phyloP scores from a whole-genome alignment of 2,113 vertebrate species.

The Charadrius vociferus region DNA sequence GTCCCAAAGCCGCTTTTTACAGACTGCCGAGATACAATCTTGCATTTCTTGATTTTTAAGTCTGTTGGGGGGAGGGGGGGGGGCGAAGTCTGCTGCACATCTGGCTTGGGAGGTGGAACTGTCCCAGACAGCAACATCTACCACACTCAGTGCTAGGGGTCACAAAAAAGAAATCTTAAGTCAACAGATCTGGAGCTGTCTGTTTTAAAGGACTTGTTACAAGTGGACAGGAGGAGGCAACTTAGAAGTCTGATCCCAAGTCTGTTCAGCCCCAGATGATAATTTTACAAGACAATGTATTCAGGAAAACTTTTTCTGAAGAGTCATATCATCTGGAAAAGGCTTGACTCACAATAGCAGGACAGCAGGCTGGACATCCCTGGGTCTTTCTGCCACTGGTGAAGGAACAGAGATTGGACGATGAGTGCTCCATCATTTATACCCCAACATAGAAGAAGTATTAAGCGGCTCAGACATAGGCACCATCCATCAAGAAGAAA shows the following conservation, averaged over 20 bases:
- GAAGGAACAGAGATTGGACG: background rate
- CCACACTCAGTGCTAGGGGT: background rate
- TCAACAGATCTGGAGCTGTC: background rate
- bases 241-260: background rate
- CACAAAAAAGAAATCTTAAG: background rate
- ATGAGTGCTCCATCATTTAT: background rate
- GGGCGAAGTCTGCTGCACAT: background rate
- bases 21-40: background rate
- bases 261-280: background rate
- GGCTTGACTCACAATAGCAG: background rate
- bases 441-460: background rate
- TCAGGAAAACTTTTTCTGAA: background rate
- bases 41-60: background rate
- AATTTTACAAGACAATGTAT: background rate
- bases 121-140: background rate
- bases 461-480: background rate
- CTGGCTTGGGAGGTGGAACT: background rate
- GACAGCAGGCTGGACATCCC: background rate
- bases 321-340: background rate
- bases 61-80: background rate
- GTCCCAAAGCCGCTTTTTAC: background rate
- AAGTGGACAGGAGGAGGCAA: background rate
- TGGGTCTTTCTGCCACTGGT: background rate
- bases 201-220: background rate
- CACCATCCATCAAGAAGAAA: background rate